These are phyloP conservation scores for Lutjanus erythropterus DNA, from an alignment of 2,113 vertebrate species.

Conservation along the genomic window DNA sequence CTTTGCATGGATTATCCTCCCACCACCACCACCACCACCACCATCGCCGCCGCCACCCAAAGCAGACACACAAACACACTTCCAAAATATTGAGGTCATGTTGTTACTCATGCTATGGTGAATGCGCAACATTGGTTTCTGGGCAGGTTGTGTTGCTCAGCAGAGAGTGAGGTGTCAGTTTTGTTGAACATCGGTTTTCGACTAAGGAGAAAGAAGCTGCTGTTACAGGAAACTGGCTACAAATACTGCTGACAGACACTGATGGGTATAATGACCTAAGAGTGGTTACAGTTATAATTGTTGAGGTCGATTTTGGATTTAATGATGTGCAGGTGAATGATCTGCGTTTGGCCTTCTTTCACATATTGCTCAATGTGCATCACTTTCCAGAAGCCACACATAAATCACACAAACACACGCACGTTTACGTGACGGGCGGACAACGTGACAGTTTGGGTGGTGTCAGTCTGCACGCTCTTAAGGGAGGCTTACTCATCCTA, in stretches of 20 bases:
- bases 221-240: neutral
- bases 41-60: constrained; percentile 20
- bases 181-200: constrained; percentile 2
- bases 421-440: neutral
- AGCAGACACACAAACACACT: constrained; percentile 54
- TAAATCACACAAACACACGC: neutral
- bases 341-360: neutral
- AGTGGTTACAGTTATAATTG: constrained; percentile 7
- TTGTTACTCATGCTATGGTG: constrained; percentile 23
- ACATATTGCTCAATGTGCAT: neutral
- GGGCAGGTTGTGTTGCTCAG: constrained; percentile 49
- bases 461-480: neutral
- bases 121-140: constrained; percentile 28
- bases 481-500: neutral
- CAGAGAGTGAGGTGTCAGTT: constrained; percentile 14
- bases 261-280: neutral
- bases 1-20: constrained; percentile 77
- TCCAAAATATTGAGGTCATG: constrained; percentile 62
- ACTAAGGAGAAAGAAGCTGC: constrained; percentile 20
- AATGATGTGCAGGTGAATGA: constrained; percentile 23
- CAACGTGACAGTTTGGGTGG: neutral
- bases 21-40: constrained; percentile 1
- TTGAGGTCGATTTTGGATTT: constrained; percentile 4
- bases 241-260: constrained; percentile 3
- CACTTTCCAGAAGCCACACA: neutral